These are phyloP conservation scores for Oscheius sp. DNA, from an alignment of 2,888 invertebrate species.

Conservation along the genomic window DNA sequence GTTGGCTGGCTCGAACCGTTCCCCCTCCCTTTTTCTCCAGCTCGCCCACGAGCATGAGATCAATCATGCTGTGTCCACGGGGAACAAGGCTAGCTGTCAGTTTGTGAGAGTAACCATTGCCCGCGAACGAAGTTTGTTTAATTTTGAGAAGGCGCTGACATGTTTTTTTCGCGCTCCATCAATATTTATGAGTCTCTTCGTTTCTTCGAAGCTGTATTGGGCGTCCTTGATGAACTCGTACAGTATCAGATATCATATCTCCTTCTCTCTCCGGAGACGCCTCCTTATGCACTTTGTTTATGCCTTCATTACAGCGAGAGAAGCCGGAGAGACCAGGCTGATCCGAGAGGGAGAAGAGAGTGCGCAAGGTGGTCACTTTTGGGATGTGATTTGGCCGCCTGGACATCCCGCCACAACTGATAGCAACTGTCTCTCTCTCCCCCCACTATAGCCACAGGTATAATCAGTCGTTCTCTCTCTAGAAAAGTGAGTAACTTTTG, in stretches of 20 bases:
- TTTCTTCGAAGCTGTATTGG: no score
- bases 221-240: constrained; percentile 31
- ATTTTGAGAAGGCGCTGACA: no score
- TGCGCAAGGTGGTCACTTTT: constrained; percentile 34
- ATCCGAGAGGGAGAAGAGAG: constrained; percentile 17
- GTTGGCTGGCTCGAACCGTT: neutral
- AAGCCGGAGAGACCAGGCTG: constrained; percentile 14
- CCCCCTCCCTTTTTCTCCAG: neutral
- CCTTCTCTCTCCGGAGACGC: constrained; percentile 6
- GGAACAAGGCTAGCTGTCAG: neutral
- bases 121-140: no score
- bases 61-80: neutral
- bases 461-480: neutral
- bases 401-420: constrained; percentile 33
- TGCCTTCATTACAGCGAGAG: constrained; percentile 37
- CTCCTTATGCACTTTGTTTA: constrained; percentile 31
- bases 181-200: no score
- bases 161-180: no score
- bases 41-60: neutral
- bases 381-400: constrained; percentile 31
- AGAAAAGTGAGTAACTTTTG: neutral
- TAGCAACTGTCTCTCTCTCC: constrained; percentile 20
- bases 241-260: constrained; percentile 37
- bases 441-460: constrained; percentile 26
- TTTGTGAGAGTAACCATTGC: neutral